These are phyloP conservation scores for Garra rufa DNA, from an alignment of 2,113 vertebrate species.

Conservation along the genomic window DNA sequence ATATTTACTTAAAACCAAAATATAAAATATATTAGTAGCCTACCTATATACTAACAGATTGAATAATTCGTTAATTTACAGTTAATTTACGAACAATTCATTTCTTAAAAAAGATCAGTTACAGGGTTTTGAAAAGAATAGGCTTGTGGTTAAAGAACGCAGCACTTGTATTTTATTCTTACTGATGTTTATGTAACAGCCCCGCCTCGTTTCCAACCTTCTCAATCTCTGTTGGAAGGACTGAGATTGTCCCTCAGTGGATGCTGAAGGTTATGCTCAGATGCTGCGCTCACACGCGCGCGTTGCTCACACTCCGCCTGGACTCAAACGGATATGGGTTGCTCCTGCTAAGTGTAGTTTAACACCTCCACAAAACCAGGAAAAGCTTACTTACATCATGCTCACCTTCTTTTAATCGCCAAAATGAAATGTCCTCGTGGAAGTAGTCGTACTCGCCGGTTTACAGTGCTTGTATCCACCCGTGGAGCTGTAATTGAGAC, in stretches of 20 bases:
- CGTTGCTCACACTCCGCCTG: not conserved
- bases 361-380: not conserved
- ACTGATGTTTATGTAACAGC: conserved; percentile 63
- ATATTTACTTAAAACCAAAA: not conserved
- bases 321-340: conserved; percentile 25
- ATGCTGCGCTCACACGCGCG: conserved; percentile 27
- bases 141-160: not conserved
- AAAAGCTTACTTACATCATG: not conserved
- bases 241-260: conserved; percentile 58
- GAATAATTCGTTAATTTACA: too few relatives aligned
- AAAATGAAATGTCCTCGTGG: not conserved
- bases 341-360: not conserved
- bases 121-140: not conserved
- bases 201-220: conserved; percentile 67
- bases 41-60: not conserved
- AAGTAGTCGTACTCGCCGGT: not conserved
- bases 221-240: conserved; percentile 56
- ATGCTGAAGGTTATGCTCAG: conserved; percentile 62
- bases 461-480: not conserved
- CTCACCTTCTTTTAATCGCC: not conserved
- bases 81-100: too few relatives aligned
- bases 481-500: conserved; percentile 23
- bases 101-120: not conserved
- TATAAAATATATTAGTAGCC: not conserved
- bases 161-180: conserved; percentile 12